phyloP scores from a whole-genome alignment of 2,888 invertebrate species.

The Formica aserva region DNA sequence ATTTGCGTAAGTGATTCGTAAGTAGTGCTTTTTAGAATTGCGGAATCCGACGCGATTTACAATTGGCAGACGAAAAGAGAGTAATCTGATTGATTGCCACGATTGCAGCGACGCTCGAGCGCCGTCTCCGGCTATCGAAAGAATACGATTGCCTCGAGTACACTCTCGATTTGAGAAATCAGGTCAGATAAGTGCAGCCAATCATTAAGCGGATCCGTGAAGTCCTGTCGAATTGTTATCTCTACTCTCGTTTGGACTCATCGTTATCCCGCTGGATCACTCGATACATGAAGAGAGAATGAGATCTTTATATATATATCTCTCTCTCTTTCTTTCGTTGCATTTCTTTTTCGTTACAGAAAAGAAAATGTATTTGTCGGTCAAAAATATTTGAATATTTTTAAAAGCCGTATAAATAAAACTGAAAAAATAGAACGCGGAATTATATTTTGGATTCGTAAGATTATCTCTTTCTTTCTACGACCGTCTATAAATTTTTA shows the following conservation, averaged over 20 bases:
- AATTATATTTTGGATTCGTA: not conserved
- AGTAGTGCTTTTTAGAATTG: slow-evolving; percentile 8
- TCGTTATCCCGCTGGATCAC: slow-evolving; percentile 57
- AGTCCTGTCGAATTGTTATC: slow-evolving; percentile 58
- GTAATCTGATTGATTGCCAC: slow-evolving; percentile 68
- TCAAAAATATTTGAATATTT: slow-evolving; percentile 16
- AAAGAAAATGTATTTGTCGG: not conserved
- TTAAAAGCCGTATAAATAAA: not conserved
- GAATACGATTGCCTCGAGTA: slow-evolving; percentile 44
- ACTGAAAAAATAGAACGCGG: not conserved
- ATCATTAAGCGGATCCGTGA: slow-evolving; percentile 57
- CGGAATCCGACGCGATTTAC: slow-evolving; percentile 59
- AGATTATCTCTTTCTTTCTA: not conserved
- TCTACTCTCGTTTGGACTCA: slow-evolving; percentile 45
- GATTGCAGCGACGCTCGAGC: slow-evolving; percentile 51
- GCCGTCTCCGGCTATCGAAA: slow-evolving; percentile 38
- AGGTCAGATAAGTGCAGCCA: slow-evolving; percentile 55
- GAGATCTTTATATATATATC: not conserved
- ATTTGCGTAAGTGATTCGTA: slow-evolving; percentile 7
- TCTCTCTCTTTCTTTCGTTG: slow-evolving; percentile 1
- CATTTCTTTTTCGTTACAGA: not conserved
- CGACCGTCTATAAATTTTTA: slow-evolving; percentile 4
- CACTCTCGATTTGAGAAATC: slow-evolving; percentile 14
- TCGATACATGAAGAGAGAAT: slow-evolving; percentile 39
- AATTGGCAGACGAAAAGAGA: slow-evolving; percentile 53